These are phyloP conservation scores for Leptothorax acervorum DNA, from an alignment of 2,888 invertebrate species.

Conservation along the genomic window DNA sequence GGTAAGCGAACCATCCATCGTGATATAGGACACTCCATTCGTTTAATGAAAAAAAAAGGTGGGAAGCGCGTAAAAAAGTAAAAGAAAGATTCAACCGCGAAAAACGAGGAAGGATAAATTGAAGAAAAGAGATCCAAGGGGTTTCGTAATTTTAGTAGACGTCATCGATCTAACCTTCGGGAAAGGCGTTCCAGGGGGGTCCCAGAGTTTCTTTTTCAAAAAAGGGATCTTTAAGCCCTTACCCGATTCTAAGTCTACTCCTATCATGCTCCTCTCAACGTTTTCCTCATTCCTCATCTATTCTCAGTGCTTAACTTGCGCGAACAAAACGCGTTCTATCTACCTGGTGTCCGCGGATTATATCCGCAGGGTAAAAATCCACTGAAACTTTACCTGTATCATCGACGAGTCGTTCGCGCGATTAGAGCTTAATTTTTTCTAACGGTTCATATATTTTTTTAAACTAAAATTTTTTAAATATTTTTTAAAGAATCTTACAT, in stretches of 20 bases:
- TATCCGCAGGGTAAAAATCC: conserved; percentile 69
- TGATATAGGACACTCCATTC: conserved; percentile 17
- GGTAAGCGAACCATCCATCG: conserved; percentile 34
- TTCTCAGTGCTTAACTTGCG: conserved; percentile 79
- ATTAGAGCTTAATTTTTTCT: conserved; percentile 5
- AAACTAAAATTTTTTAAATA: neutral
- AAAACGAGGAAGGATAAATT: conserved; percentile 53
- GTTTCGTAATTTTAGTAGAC: conserved; percentile 80
- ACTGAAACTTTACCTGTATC: conserved; percentile 57
- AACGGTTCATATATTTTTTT: neutral
- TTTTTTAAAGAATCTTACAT: neutral
- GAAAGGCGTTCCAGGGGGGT: conserved; percentile 67
- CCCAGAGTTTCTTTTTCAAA: conserved; percentile 55
- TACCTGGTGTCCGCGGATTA: conserved; percentile 72
- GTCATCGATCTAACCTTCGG: conserved; percentile 75
- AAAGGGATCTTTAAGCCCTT: conserved; percentile 77
- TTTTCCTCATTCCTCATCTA: conserved; percentile 72
- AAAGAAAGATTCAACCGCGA: conserved; percentile 36
- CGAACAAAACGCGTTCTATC: conserved; percentile 71
- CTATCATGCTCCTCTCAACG: conserved; percentile 68
- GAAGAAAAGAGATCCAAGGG: conserved; percentile 73
- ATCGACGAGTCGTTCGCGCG: conserved; percentile 12
- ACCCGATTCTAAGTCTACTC: conserved; percentile 75
- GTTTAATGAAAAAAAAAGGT: neutral
- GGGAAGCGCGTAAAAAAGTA: conserved; percentile 6